Conservation (phyloP, 2,888 invertebrate genomes). For the Drosophila mulleri region DNA sequence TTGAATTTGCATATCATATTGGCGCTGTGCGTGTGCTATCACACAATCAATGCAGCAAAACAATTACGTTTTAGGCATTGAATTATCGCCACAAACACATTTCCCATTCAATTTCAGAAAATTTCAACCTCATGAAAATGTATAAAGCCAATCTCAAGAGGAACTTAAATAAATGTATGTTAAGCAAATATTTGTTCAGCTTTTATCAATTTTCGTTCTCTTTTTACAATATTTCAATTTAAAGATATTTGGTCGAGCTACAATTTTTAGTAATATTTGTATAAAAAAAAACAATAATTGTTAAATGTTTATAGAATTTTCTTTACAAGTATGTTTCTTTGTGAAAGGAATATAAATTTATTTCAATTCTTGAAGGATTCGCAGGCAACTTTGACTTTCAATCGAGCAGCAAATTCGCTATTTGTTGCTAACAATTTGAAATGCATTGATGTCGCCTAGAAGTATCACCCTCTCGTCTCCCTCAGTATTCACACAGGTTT, state of each 20-base stretch:
- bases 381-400: slow-evolving; percentile 12
- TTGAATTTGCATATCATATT: slow-evolving; percentile 67
- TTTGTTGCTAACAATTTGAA: slow-evolving; percentile 42
- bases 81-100: slow-evolving; percentile 49
- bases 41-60: slow-evolving; percentile 60
- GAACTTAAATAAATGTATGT: slow-evolving; percentile 31
- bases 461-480: background rate
- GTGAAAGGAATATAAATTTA: background rate
- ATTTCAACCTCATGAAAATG: slow-evolving; percentile 60
- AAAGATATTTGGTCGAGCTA: no score
- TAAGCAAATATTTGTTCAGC: slow-evolving; percentile 31
- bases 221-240: slow-evolving; percentile 6
- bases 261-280: background rate
- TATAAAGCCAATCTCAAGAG: slow-evolving; percentile 36
- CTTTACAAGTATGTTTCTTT: background rate
- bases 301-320: background rate
- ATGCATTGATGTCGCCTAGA: slow-evolving; percentile 39
- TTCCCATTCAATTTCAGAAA: slow-evolving; percentile 15
- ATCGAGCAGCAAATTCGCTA: slow-evolving; percentile 48
- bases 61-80: slow-evolving; percentile 66
- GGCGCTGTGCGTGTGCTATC: slow-evolving; percentile 42
- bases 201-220: slow-evolving; percentile 9
- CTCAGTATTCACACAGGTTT: background rate
- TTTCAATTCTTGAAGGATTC: no score
- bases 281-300: background rate